Evolutionary conservation across 2,113 vertebrate genomes (phyloP).

Genomic region (Oreocharis arfaki): DNA sequence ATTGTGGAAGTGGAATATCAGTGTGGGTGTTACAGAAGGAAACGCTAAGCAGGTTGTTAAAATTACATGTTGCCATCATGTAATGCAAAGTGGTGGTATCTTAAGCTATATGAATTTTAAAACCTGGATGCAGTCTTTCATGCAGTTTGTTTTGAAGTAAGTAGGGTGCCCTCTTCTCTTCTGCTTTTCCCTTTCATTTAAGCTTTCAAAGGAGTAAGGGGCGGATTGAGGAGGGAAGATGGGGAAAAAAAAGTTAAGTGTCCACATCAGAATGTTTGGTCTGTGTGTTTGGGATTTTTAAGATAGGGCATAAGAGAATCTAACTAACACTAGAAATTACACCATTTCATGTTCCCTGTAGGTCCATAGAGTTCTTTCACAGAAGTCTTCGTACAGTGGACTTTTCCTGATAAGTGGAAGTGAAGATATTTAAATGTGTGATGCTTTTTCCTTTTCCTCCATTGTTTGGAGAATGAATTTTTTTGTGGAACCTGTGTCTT

Average conservation of each 20-base stretch:
- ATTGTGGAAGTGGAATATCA: background rate
- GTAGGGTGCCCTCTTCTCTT: background rate
- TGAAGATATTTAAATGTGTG: background rate
- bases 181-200: background rate
- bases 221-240: background rate
- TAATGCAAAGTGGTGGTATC: background rate
- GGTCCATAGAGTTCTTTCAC: background rate
- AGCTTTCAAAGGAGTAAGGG: background rate
- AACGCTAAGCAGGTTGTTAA: background rate
- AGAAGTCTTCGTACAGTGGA: accelerated
- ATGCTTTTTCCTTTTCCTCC: background rate
- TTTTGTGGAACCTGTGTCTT: background rate
- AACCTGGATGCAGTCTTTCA: background rate
- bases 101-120: background rate
- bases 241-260: background rate
- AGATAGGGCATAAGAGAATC: background rate
- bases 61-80: background rate
- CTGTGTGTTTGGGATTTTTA: background rate
- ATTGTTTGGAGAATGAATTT: background rate
- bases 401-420: background rate
- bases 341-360: background rate
- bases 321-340: background rate
- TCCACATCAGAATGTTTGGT: background rate
- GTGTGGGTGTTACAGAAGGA: background rate
- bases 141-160: background rate